phyloP scores from a whole-genome alignment of 2,797 vertebrate species.

The Pangasius sanitwongsei region DNA sequence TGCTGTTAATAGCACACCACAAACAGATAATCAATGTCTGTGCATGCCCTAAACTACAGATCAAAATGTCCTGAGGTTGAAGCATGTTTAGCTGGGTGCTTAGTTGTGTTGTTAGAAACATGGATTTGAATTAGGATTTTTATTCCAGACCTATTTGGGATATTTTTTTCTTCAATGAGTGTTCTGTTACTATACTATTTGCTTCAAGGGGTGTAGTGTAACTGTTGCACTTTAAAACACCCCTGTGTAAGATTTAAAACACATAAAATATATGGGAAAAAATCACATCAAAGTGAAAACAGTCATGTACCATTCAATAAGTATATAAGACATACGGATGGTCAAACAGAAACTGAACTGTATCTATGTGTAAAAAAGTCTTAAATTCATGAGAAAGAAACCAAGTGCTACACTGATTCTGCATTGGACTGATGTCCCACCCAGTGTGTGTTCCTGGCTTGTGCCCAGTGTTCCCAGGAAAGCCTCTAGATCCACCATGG shows the following conservation, averaged over 20 bases:
- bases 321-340: not conserved
- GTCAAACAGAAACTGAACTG: not conserved
- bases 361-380: not conserved
- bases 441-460: not conserved
- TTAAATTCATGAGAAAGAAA: not conserved
- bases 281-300: not conserved
- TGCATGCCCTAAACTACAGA: slow-evolving; percentile 24
- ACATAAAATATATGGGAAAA: not conserved
- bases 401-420: not conserved
- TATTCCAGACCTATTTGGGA: slow-evolving; percentile 9
- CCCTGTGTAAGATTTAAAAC: not conserved
- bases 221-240: not conserved
- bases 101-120: slow-evolving; percentile 4
- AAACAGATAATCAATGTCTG: slow-evolving; percentile 29
- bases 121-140: slow-evolving; percentile 1
- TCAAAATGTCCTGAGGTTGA: not conserved
- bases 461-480: not conserved
- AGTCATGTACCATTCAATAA: not conserved
- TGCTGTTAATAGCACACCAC: slow-evolving; percentile 13
- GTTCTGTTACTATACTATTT: slow-evolving; percentile 2
- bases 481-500: not conserved
- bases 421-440: too few relatives aligned
- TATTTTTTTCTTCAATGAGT: not conserved
- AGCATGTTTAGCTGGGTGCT: slow-evolving; percentile 20
- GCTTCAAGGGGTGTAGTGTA: not conserved